Evolutionary conservation across 2,113 vertebrate genomes (phyloP), one percentile per base, ranked within the genome.

Genomic region (Podarcis muralis): DNA sequence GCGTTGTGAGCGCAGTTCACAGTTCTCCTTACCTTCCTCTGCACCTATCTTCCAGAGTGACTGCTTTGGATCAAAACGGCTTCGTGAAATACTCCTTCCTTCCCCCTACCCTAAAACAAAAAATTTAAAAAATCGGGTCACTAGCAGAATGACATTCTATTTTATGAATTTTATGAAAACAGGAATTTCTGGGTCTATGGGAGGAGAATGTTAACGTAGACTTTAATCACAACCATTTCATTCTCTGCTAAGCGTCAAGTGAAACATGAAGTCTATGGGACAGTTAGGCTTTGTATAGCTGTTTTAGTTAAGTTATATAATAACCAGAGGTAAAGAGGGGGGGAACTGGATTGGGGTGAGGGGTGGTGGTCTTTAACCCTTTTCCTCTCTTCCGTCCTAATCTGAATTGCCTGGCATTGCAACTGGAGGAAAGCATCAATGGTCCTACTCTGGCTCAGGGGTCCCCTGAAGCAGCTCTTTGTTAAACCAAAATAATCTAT

Each of bases 11-110:
- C 43, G 13, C 27, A 79, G 53, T 71, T 72, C 3, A 78, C 35
- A 59, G 57, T 88, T 90, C 72, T 57, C 27, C 88, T 18, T 95
- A 95, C 92, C 89, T 93, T 93, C 88, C 88, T 89, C 40, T 15
- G 40, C 30, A 86, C 92, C 35, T 83, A 59, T 89, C 78, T 86
- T 83, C 80, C 78, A 91, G 81, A 84, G 30, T 23, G 78, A 43
- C 88, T 86, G 87, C 85, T 80, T 0, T 0, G 0, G 0, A 66
- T 86, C 91, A 91, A 91, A 62, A 18, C 1, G 48, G 30, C 43
- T 18, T 91, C 66, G 12, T 53, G 66, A 81, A 85, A 57, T 65
- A 53, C n/a, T 91, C 62, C 75, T 1, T 0, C 43, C 40, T 59
- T 75, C 87, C 88, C 43, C 43, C 48, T 11, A 27, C 86, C 84